phyloP scores from a whole-genome alignment of 2,888 invertebrate species.

The Cremastinae sp. region DNA sequence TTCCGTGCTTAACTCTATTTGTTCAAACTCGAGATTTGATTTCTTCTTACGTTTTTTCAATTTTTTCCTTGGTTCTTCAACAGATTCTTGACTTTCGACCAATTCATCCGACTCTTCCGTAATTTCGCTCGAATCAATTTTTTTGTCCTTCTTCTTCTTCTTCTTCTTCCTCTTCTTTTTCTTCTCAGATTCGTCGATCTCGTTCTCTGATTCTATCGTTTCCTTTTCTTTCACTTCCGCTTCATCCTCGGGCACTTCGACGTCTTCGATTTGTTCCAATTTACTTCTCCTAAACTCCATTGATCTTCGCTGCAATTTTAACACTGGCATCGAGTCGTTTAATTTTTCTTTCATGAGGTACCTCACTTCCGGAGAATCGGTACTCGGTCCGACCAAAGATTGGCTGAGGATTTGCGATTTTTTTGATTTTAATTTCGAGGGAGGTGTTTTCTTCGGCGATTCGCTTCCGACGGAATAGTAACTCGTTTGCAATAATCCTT shows the following conservation, averaged over 20 bases:
- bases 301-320: constrained; percentile 56
- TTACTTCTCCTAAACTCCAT: constrained; percentile 43
- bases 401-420: constrained; percentile 39
- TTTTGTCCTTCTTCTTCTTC: constrained; percentile 28
- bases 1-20: constrained; percentile 40
- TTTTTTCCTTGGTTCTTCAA: constrained; percentile 39
- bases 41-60: constrained; percentile 65
- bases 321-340: constrained; percentile 70
- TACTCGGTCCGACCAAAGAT: constrained; percentile 48
- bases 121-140: neutral
- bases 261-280: neutral
- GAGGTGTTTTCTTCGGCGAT: constrained; percentile 3
- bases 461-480: constrained; percentile 6
- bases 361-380: constrained; percentile 66
- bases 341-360: constrained; percentile 72
- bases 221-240: neutral
- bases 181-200: neutral
- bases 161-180: constrained; percentile 42
- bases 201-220: constrained; percentile 12
- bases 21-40: constrained; percentile 45
- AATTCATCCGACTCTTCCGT: neutral
- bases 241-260: neutral
- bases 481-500: constrained; percentile 29
- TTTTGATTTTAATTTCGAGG: constrained; percentile 45
- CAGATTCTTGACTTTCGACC: constrained; percentile 8